These are phyloP conservation scores for Notodonta ziczac DNA, from an alignment of 2,888 invertebrate species.

Conservation along the genomic window DNA sequence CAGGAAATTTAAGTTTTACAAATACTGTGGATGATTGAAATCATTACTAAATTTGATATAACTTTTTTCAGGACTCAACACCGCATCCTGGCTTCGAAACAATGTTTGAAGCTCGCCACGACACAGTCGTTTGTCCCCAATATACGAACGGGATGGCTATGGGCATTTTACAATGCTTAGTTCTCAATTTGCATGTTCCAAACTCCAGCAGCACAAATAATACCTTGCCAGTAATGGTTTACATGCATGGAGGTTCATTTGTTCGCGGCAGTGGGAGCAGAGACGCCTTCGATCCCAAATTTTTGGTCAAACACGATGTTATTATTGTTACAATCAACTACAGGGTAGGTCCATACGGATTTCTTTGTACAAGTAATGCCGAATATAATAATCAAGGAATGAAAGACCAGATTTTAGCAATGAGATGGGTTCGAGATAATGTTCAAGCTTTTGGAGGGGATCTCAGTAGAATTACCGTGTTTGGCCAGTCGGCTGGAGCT, in stretches of 20 bases:
- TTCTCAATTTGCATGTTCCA: slow-evolving; percentile 23
- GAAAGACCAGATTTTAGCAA: slow-evolving; percentile 26
- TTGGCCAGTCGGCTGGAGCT: slow-evolving; percentile 26
- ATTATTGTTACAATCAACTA: slow-evolving; percentile 25
- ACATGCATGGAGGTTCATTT: slow-evolving; percentile 21
- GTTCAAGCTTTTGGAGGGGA: slow-evolving; percentile 26
- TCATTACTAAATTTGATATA: not conserved
- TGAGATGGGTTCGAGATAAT: slow-evolving; percentile 24
- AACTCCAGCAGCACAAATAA: not conserved
- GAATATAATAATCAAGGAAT: slow-evolving; percentile 24
- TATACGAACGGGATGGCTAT: not conserved
- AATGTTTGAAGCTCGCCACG: slow-evolving; percentile 6
- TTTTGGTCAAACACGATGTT: slow-evolving; percentile 14
- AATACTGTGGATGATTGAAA: not conserved
- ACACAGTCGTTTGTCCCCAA: slow-evolving; percentile 19
- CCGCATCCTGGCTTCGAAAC: slow-evolving; percentile 16
- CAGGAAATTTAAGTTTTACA: not conserved
- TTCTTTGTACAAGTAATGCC: slow-evolving; percentile 15
- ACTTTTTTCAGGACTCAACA: slow-evolving; percentile 19
- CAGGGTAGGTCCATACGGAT: slow-evolving; percentile 23
- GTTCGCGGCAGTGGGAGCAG: slow-evolving; percentile 4
- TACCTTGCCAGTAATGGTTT: slow-evolving; percentile 23
- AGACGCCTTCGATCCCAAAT: slow-evolving; percentile 8
- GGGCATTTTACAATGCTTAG: slow-evolving; percentile 22
- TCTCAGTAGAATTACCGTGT: slow-evolving; percentile 9